A percentile compares a stretch with the other conserved stretches of the same genome.
Conservation (phyloP, 2,797 vertebrate species). For the Anomalospiza imberbis region DNA sequence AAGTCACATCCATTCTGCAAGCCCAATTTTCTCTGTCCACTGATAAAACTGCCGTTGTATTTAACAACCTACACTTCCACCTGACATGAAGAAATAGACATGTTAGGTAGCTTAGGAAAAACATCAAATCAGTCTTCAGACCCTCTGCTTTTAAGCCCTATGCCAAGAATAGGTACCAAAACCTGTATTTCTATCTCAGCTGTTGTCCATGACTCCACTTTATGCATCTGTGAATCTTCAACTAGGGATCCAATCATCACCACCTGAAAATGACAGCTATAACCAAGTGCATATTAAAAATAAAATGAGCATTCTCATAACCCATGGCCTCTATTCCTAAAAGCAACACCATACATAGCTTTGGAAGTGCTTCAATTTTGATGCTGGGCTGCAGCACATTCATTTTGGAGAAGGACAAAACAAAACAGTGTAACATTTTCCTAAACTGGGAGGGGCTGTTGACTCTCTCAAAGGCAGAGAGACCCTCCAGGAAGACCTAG, state of each 20-base stretch:
- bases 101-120: neutral
- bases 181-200: neutral
- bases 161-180: neutral
- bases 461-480: neutral
- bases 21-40: neutral
- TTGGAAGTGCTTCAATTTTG: neutral
- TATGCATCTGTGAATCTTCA: neutral
- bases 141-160: neutral
- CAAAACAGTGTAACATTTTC: neutral
- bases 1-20: neutral
- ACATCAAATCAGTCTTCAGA: neutral
- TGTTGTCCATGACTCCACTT: neutral
- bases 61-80: neutral
- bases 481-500: neutral
- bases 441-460: neutral
- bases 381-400: neutral
- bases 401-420: neutral
- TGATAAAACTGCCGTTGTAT: neutral
- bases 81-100: neutral
- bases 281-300: neutral
- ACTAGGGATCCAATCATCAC: neutral
- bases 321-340: neutral
- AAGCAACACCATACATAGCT: neutral
- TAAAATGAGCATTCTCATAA: neutral
- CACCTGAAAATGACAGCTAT: neutral